Evolutionary conservation across 2,888 invertebrate species (phyloP).

Genomic region (Chrysodeixis includens): DNA sequence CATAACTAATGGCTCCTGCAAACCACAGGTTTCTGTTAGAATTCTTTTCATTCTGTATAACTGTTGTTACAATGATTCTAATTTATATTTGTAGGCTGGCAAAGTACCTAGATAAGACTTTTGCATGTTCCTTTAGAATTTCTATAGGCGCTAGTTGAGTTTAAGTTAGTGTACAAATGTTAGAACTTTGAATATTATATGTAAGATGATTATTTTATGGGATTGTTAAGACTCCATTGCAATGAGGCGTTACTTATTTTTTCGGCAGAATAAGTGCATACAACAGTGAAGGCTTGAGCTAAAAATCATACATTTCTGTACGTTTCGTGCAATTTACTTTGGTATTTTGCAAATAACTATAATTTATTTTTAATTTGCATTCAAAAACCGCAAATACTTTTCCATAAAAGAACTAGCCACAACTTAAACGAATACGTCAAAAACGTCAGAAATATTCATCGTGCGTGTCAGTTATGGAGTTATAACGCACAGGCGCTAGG

Average conservation of each 20-base stretch:
- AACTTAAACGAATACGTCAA: neutral
- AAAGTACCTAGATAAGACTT: neutral
- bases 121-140: neutral
- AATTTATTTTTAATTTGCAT: neutral
- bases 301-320: no score
- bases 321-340: no score
- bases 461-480: conserved; percentile 21
- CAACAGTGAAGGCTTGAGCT: no score
- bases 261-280: no score
- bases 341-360: neutral
- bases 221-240: no score
- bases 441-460: neutral
- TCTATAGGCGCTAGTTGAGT: no score
- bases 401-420: neutral
- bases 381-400: neutral
- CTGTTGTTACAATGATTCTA: conserved; percentile 1
- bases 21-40: conserved; percentile 2
- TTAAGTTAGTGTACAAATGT: no score
- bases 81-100: neutral
- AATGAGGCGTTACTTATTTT: no score
- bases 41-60: conserved; percentile 1
- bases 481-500: conserved; percentile 17
- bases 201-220: no score
- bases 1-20: conserved; percentile 13
- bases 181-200: no score